Percentiles rank a stretch among this genome's conserved stretches.
These are phyloP conservation scores for Mesoclemmys tuberculata DNA, from an alignment of 2,113 vertebrate species.

Conservation along the genomic window DNA sequence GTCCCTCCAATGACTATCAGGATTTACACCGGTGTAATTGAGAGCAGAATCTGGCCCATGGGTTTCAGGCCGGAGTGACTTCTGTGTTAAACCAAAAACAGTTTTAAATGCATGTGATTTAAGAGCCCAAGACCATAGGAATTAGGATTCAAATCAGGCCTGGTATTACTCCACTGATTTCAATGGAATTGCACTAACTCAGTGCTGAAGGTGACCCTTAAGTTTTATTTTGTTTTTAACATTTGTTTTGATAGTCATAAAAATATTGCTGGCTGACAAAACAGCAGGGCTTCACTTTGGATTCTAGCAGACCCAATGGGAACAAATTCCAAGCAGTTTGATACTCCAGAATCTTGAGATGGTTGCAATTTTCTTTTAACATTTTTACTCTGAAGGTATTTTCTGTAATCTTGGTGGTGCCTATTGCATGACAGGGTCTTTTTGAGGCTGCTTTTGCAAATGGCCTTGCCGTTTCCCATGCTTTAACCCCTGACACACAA, in stretches of 20 bases:
- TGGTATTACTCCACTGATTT: slow-evolving; percentile 11
- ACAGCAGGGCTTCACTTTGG: slow-evolving; percentile 39
- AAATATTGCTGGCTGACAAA: slow-evolving; percentile 59
- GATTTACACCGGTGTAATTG: background rate
- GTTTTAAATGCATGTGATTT: slow-evolving; percentile 15
- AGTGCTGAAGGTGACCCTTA: slow-evolving; percentile 41
- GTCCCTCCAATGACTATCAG: background rate
- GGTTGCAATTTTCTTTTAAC: background rate
- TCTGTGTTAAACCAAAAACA: background rate
- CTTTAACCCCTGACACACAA: background rate
- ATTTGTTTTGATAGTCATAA: slow-evolving; percentile 61
- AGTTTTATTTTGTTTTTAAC: slow-evolving; percentile 55
- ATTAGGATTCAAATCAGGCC: background rate
- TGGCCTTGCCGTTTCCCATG: background rate
- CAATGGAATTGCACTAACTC: slow-evolving; percentile 38
- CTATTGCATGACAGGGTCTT: background rate
- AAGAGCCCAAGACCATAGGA: background rate
- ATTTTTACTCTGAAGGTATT: background rate
- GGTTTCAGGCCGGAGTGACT: background rate
- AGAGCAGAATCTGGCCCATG: background rate
- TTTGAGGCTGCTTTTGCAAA: background rate
- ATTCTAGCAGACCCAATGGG: background rate
- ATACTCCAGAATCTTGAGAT: slow-evolving; percentile 40
- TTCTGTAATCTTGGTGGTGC: rapidly evolving
- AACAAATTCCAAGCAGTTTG: slow-evolving; percentile 5